Conservation (phyloP, 2,888 invertebrate genomes). For the Lasioglossum oenotherae region DNA sequence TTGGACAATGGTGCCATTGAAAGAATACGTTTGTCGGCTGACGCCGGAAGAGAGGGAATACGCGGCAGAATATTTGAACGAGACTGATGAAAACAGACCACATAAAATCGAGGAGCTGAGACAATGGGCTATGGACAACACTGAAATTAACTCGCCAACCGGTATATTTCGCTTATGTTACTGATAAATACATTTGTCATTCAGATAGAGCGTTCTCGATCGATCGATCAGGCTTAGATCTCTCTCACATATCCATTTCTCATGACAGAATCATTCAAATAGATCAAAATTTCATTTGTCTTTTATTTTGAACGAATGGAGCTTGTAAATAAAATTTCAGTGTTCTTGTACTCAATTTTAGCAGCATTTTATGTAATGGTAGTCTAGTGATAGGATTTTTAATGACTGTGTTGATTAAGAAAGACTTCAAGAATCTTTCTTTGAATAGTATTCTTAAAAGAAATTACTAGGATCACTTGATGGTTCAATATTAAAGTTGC, state of each 20-base stretch:
- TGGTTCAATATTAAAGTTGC: not conserved
- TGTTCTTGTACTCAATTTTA: not conserved
- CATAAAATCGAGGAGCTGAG: constrained; percentile 81
- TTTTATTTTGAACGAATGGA: not conserved
- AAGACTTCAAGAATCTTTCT: not conserved
- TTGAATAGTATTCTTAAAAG: not conserved
- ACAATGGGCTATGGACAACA: constrained; percentile 82
- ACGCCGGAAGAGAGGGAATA: constrained; percentile 75
- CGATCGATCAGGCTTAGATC: constrained; percentile 1
- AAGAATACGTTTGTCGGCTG: constrained; percentile 63
- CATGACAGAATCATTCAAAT: not conserved
- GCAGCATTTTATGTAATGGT: not conserved
- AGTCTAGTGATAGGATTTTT: too few relatives aligned
- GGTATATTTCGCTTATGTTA: constrained; percentile 70
- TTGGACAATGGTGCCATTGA: constrained; percentile 24
- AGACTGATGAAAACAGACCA: constrained; percentile 79
- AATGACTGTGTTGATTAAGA: not conserved
- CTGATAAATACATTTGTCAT: not conserved
- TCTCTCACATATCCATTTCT: not conserved
- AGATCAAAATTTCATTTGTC: not conserved
- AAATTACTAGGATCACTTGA: not conserved
- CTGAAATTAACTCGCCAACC: constrained; percentile 80
- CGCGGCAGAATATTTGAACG: constrained; percentile 79
- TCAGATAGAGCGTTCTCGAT: not conserved
- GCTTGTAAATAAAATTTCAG: not conserved